Conservation (phyloP, 2,797 vertebrate species). For the Mionectes olivaceus region DNA sequence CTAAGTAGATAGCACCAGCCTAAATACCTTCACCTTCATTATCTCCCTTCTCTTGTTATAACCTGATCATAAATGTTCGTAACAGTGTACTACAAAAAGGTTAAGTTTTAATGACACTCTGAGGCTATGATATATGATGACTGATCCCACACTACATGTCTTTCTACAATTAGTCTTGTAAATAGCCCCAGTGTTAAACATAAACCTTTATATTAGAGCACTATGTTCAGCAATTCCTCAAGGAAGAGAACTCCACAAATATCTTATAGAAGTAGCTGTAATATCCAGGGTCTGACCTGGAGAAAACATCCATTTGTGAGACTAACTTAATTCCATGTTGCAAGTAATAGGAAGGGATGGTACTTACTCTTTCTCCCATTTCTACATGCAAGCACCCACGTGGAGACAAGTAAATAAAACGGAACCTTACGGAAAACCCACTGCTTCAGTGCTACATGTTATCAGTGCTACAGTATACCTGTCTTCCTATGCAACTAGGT, state of each 20-base stretch:
- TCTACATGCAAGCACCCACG: neutral
- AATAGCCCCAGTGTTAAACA: slow-evolving; percentile 39
- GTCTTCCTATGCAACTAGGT: neutral
- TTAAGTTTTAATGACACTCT: slow-evolving; percentile 53
- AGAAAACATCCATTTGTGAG: neutral
- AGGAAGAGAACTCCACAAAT: neutral
- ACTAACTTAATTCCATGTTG: neutral
- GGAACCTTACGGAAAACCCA: neutral
- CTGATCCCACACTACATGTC: slow-evolving; percentile 5
- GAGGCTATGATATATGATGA: slow-evolving; percentile 44
- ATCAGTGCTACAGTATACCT: neutral
- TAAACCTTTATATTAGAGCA: slow-evolving; percentile 37
- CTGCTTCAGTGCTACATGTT: neutral
- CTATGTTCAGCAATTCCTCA: neutral
- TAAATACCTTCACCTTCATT: slow-evolving; percentile 63
- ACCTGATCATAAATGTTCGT: slow-evolving; percentile 71
- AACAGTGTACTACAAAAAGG: slow-evolving; percentile 57
- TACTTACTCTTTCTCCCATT: neutral
- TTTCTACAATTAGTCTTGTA: slow-evolving; percentile 55
- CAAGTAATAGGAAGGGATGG: neutral
- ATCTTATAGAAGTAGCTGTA: neutral
- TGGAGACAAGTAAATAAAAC: neutral
- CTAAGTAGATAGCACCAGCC: slow-evolving; percentile 57
- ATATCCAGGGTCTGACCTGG: neutral
- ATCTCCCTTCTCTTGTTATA: slow-evolving; percentile 63